Evolutionary conservation across 2,113 vertebrate species (phyloP), one percentile per base, ranked within the genome.

Genomic region (Ictidomys tridecemlineatus): DNA sequence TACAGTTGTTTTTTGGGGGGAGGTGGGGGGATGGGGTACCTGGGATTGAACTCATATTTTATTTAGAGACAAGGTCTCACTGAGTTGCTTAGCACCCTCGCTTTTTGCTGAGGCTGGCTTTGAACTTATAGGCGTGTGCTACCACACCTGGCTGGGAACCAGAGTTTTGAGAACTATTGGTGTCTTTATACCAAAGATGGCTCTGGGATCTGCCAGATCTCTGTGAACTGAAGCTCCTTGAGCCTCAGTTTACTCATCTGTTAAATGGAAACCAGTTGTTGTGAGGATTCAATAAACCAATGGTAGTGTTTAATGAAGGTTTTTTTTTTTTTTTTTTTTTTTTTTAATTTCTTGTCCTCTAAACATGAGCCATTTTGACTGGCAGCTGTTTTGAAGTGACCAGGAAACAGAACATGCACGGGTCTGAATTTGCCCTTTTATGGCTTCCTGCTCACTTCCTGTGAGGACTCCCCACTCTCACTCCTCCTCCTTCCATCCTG

Each of bases 391-490:
- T 3, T 1, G 63, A 28, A 32, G 74, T 67, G 30, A 3, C 0
- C 18, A 74, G 84, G 72, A 79, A 76, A 20, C 63, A 63, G 88
- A 58, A 8, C 7, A 0, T 7, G 37, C 13, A 0, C 0, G 1
- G 51, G 37, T 34, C 0, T 0, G 5, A 30, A 42, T 42, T 86
- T 58, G 28, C 32, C 76, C n/a, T 2, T 58, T 63, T 48, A 2
- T 6, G 17, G 76, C 37, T 87, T 39, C n/a, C 39, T 42, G 63
- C 37, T 20, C 2, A 28, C 22, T 18, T 10, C 56, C 45, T 4
- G 51, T 37, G 48, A 74, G 39, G 0, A 0, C 51, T 17, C 4
- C 11, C 69, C 0, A 0, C 12, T 45, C 30, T n/a, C 20, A 5
- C 6, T 26, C 58, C 9, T 5, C 26, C 20, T 17, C 42, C 45